Evolutionary conservation across 1,140 invertebrate genomes (phyloP), one percentile per base, ranked within the genome.

Genomic region (Drosophila ficusphila): DNA sequence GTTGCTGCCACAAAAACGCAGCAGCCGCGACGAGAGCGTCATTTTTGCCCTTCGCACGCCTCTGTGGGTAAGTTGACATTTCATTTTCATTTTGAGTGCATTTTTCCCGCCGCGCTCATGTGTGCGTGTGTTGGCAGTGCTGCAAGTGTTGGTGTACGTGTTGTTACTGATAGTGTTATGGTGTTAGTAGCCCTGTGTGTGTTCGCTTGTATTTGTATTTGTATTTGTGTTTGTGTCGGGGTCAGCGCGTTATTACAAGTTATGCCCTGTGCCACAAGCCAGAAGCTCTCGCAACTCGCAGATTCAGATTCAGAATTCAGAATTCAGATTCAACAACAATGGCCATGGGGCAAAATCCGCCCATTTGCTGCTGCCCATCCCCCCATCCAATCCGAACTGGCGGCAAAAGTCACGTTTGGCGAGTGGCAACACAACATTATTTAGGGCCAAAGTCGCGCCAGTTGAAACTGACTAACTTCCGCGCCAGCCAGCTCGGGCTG

Each of bases 1-100:
- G 60, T 54, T 65, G 71, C 73, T 61, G 53, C 48, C 60, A 18
- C 38, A 52, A 31, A 11, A 65, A 33, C 41, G 36, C 18, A 48
- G 21, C 48, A 39, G 44, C 38, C 44, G 19, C 60, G 62, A 54
- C 61, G 64, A 71, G 41, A 48, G 51, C 51, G 65, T 71, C 58
- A 78, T 57, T 53, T 70, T 33, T 72, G 69, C 69, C 69, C 69
- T 73, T 73, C 69, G 56, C 69, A 73, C 69, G 69, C 56, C 68
- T 73, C 56, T 73, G 69, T 42, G 74, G 81, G 81, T 85, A 81
- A 85, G 81, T 86, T 86, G 81, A 86, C 74, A 82, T 78, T 82
- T 74, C 76, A 73, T 79, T 78, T 77, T 52, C 53, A 78, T 72
- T 86, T 76, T 56, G 61, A 76, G 72, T 86, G 81, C 72, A 85